These are phyloP conservation scores for Eublepharis macularius DNA, from an alignment of 2,113 vertebrate genomes.

Conservation along the genomic window DNA sequence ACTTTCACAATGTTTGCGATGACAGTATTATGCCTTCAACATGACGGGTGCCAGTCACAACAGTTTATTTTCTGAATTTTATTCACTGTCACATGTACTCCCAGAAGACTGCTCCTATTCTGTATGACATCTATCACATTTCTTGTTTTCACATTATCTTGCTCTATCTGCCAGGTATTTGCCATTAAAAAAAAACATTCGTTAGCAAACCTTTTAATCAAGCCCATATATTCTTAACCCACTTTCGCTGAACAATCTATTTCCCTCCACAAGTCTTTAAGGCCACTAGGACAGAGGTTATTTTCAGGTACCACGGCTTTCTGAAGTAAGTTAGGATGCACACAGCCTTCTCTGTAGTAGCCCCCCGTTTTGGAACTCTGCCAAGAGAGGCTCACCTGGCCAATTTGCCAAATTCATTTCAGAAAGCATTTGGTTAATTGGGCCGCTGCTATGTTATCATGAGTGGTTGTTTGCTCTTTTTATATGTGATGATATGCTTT, in stretches of 20 bases:
- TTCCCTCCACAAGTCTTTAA: no score
- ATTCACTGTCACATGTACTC: conserved; percentile 10
- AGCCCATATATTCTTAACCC: background rate
- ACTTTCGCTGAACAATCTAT: background rate
- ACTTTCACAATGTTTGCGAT: background rate
- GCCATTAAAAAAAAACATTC: background rate
- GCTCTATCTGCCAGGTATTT: conserved; percentile 35
- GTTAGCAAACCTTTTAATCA: background rate
- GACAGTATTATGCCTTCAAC: background rate
- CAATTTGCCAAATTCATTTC: no score
- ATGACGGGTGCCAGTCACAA: background rate
- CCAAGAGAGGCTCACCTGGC: no score
- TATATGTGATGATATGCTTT: no score
- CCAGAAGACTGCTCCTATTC: conserved; percentile 18
- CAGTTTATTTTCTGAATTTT: background rate
- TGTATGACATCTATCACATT: conserved; percentile 28
- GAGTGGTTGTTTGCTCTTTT: no score
- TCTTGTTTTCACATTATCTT: conserved; percentile 52
- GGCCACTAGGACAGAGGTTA: no score
- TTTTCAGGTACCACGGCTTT: no score
- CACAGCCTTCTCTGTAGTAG: no score
- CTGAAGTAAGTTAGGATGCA: no score
- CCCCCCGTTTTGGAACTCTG: no score
- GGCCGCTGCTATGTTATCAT: no score
- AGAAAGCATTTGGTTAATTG: no score